Evolutionary conservation across 2,888 invertebrate species (phyloP), one percentile per base, ranked within the genome.

Genomic region (Cotesia congregata): DNA sequence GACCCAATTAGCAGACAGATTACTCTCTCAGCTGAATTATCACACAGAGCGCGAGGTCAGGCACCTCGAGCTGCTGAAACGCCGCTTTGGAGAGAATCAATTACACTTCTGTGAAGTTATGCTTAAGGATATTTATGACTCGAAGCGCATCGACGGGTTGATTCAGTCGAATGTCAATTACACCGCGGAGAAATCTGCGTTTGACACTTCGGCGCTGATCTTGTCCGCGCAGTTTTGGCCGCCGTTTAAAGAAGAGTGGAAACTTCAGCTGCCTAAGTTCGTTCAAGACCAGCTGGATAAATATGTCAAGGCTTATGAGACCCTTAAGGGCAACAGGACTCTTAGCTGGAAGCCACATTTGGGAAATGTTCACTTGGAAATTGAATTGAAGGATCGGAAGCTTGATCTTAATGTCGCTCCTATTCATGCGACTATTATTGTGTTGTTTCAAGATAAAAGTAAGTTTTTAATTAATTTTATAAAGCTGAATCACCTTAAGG

Each of bases 201-300:
- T 95, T 80, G 92, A 93, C 38, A 92, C 95, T 40, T 94, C 94
- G 82, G 95, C 97, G 0, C 93, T 98, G 90, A 97, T 99, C 82
- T 91, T 99, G n/a, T 99, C 98, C 0, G 97, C 97, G 1, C 98
- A 99, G 88, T 99, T 98, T 91, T 99, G 99, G 99, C 99, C 99
- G 0, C 94, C 96, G 6, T 97, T 98, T 83, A 96, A 98, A 87
- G 98, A 98, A 89, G 98, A 98, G 90, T 89, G 89, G 89, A 96
- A 95, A 82, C 91, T 98, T 17, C 95, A 97, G 86, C 90, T 98
- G 68, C 98, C 98, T 0, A 92, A 93, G 40, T 92, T 93, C 85
- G 93, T 98, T 68, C 94, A 95, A 85, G 92, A 93, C 75, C 95
- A 97, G 86, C 92, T 98, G 82, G 94, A 96, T 79, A 93, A 93